These are phyloP conservation scores for Urocitellus parryii DNA, from an alignment of 2,113 vertebrate species.

Conservation along the genomic window DNA sequence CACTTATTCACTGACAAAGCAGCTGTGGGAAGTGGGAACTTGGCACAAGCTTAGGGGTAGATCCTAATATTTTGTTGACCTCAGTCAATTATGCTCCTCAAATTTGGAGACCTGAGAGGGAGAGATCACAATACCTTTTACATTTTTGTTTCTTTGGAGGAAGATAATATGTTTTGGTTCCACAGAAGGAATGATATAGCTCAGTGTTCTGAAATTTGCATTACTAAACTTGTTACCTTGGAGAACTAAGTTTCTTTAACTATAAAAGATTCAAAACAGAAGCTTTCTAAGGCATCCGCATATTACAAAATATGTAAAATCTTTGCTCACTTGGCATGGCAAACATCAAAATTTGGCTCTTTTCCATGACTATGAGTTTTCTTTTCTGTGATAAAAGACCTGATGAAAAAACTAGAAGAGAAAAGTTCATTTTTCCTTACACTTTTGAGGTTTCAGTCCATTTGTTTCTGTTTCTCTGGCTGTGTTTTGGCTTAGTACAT, in stretches of 20 bases:
- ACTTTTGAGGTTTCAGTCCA: neutral
- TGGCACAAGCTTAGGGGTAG: neutral
- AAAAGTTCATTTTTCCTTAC: neutral
- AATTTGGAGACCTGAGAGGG: neutral
- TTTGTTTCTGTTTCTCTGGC: neutral
- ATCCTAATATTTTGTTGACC: neutral
- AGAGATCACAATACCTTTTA: neutral
- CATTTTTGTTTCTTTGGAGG: neutral
- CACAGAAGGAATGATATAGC: neutral
- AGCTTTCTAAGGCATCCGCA: neutral
- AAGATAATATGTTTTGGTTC: neutral
- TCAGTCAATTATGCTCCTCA: neutral
- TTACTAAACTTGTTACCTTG: neutral
- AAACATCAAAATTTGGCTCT: neutral
- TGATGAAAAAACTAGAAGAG: neutral
- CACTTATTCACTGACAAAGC: neutral
- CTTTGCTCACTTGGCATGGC: neutral
- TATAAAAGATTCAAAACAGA: neutral
- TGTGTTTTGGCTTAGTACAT: fast-evolving
- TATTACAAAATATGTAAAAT: neutral
- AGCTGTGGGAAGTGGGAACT: neutral
- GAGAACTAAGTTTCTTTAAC: neutral
- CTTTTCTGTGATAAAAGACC: neutral
- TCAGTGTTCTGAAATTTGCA: neutral
- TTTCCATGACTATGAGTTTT: neutral